These are phyloP conservation scores for Hemicrepidius hirtus DNA, from an alignment of 2,888 invertebrate species.

Conservation along the genomic window DNA sequence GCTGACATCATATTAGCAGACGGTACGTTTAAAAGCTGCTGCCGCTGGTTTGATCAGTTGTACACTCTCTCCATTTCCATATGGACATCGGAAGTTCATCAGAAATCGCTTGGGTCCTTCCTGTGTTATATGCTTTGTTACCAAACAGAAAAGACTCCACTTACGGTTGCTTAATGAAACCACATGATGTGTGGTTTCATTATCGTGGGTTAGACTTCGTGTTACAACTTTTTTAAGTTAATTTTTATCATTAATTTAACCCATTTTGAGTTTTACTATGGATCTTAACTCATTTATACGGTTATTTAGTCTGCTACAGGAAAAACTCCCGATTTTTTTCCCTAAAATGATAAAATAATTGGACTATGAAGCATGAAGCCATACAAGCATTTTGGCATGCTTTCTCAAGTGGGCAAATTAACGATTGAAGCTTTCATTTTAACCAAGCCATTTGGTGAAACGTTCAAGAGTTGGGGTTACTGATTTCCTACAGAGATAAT, in stretches of 20 bases:
- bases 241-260: no score
- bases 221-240: no score
- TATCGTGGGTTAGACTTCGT: no score
- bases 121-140: neutral
- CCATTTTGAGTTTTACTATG: no score
- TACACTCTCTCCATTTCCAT: no score
- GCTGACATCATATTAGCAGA: no score
- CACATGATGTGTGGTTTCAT: no score
- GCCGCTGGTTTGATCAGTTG: no score
- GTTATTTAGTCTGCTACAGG: no score
- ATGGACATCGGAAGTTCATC: slow-evolving; percentile 7
- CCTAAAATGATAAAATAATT: slow-evolving; percentile 8
- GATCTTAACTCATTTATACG: no score
- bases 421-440: slow-evolving; percentile 7
- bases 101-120: neutral
- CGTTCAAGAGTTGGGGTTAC: neutral
- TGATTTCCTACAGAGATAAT: neutral
- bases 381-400: neutral
- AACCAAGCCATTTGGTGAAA: slow-evolving; percentile 3
- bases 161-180: neutral
- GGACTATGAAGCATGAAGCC: neutral
- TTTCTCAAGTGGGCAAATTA: neutral
- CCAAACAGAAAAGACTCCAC: neutral
- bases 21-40: no score
- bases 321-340: neutral